Evolutionary conservation across 1,140 invertebrate species (phyloP), one percentile per base, ranked within the genome.

Genomic region (Trichonephila inaurata): DNA sequence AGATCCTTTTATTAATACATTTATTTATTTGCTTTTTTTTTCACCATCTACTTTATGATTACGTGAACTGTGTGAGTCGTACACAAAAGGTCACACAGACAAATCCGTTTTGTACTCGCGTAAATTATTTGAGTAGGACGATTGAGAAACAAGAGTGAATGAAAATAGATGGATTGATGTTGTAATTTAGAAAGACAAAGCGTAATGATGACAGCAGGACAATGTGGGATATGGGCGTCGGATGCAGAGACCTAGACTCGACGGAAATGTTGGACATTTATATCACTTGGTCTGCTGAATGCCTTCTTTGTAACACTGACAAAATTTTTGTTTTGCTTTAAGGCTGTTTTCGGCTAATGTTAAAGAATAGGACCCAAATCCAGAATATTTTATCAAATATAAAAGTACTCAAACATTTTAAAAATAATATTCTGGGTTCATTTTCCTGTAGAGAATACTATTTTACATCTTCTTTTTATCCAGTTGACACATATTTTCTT

Each of bases 1-100:
- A 24, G 82, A 51, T 89, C 72, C 83, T 93, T 92, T 92, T 87
- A 87, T 91, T 91, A 91, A 33, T 77, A 77, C 19, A 44, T 60
- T 33, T 69, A 21, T 24, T 89, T 72, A 58, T 89, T 69, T 89
- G 28, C 24, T 89, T 72, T 33, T 51, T n/a, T 69, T 72, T 77
- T 72, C 64, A 89, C 21, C 40, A 85, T 69, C n/a, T 58, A 60
- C 8, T 88, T 88, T 66, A 58, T 85, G 24, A 87, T 61, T 87
- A 19, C 62, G 33, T 62, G 33, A 87, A 51, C 51, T 51, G 51
- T 51, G 21, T 19, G 51, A 62, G 16, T 61, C 24, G 10, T n/a
- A 83, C 60, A 88, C 60, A 88, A 88, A 64, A 64, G 58, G 40
- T 33, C 18, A 64, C 86, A 62, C 14, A 21, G 61, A 19, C 61